Percentiles rank a stretch among this genome's conserved stretches.
These are phyloP conservation scores for Tylochromis polylepis DNA, from an alignment of 2,113 vertebrate genomes.

Conservation along the genomic window DNA sequence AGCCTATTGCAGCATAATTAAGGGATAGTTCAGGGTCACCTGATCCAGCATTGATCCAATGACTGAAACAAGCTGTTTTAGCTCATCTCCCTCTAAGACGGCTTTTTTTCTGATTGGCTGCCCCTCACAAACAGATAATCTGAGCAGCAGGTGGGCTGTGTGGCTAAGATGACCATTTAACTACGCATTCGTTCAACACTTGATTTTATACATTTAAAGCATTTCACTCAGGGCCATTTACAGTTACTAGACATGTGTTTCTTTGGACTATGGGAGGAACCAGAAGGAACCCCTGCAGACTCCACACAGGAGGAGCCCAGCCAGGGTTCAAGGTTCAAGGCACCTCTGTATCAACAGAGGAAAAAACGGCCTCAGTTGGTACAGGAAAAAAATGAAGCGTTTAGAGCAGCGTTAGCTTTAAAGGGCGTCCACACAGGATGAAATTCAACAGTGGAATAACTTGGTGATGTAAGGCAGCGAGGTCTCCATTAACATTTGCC, in stretches of 20 bases:
- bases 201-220: background rate
- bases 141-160: background rate
- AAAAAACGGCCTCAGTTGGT: background rate
- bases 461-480: background rate
- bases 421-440: background rate
- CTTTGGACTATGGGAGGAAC: background rate
- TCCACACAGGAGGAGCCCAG: background rate
- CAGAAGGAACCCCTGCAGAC: background rate
- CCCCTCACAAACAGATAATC: background rate
- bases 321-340: background rate
- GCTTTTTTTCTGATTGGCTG: background rate
- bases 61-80: background rate
- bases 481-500: background rate
- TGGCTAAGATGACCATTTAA: background rate
- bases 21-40: background rate
- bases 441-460: background rate
- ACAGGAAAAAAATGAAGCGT: background rate
- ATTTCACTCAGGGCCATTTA: background rate
- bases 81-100: background rate
- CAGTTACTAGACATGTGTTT: background rate
- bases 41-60: background rate
- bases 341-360: background rate
- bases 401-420: background rate
- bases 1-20: background rate
- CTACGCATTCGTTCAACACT: rapidly evolving